A percentile compares a stretch with the other conserved stretches of the same genome.
phyloP scores from a whole-genome alignment of 1,140 invertebrate genomes.

The Penaeus japonicus region DNA sequence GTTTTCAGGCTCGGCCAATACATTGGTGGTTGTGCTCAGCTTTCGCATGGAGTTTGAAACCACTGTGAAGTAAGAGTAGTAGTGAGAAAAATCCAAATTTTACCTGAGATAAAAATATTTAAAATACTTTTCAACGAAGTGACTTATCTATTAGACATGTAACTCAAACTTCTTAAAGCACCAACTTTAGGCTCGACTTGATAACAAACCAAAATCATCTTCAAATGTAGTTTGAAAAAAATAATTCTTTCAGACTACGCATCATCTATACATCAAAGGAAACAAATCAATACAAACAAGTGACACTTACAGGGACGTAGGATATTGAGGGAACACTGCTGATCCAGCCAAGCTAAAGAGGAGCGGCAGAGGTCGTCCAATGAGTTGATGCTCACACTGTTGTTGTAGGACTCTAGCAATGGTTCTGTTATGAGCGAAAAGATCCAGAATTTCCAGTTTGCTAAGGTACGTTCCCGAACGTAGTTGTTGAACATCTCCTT shows the following conservation, averaged over 20 bases:
- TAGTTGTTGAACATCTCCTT: slow-evolving; percentile 95
- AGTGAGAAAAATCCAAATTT: background rate
- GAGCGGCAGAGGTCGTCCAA: slow-evolving; percentile 91
- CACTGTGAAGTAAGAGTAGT: slow-evolving; percentile 46
- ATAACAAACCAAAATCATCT: background rate
- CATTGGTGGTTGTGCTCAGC: slow-evolving; percentile 91
- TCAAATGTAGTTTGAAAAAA: background rate
- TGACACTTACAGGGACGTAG: slow-evolving; percentile 53
- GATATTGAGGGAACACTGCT: slow-evolving; percentile 84
- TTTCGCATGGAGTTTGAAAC: slow-evolving; percentile 90
- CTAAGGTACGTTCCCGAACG: slow-evolving; percentile 81
- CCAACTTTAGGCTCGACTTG: too few species aligned
- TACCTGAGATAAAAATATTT: background rate
- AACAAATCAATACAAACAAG: background rate
- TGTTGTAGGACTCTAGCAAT: slow-evolving; percentile 87
- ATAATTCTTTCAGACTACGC: background rate
- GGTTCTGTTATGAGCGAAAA: slow-evolving; percentile 91
- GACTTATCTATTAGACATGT: background rate
- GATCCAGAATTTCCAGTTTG: slow-evolving; percentile 99
- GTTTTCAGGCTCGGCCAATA: slow-evolving; percentile 84
- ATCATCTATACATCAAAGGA: background rate
- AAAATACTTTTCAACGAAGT: background rate
- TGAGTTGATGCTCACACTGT: slow-evolving; percentile 88
- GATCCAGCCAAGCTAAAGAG: slow-evolving; percentile 91
- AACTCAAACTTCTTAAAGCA: too few species aligned